These are phyloP conservation scores for Toxostoma redivivum DNA, from an alignment of 2,113 vertebrate species.

Conservation along the genomic window DNA sequence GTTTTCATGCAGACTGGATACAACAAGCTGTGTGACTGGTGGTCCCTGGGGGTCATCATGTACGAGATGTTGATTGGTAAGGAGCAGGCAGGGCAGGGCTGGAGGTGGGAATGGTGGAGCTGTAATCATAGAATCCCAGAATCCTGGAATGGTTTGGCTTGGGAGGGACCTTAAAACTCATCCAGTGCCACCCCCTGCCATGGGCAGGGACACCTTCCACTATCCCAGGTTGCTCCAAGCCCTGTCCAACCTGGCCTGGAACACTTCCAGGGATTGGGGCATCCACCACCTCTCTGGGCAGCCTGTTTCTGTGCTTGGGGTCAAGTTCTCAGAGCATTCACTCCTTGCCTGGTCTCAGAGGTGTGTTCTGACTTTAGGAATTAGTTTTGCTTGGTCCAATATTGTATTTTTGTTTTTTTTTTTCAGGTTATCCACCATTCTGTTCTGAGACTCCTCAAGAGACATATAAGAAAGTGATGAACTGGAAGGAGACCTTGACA, in stretches of 20 bases:
- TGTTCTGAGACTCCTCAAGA: constrained; percentile 98
- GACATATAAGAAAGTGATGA: constrained; percentile 98
- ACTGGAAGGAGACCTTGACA: constrained; percentile 94
- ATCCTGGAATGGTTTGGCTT: neutral
- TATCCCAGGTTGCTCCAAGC: accelerated
- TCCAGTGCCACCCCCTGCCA: neutral
- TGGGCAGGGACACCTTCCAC: neutral
- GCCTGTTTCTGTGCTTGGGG: neutral
- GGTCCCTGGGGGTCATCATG: constrained; percentile 98
- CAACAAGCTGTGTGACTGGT: constrained; percentile 98
- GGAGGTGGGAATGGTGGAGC: neutral
- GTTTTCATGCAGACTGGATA: constrained; percentile 98
- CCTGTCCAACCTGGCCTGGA: accelerated
- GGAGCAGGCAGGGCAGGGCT: neutral
- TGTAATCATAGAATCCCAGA: neutral
- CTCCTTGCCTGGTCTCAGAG: neutral
- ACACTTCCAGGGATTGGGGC: neutral
- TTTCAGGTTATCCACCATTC: constrained; percentile 93
- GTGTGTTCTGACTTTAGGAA: neutral
- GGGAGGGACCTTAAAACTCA: neutral
- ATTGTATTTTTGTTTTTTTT: neutral
- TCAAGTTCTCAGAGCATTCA: neutral
- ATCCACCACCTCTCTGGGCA: neutral
- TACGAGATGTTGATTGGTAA: constrained; percentile 98
- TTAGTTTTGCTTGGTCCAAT: neutral